Conservation (phyloP, 2,888 invertebrate species). For the Philaethria dido region DNA sequence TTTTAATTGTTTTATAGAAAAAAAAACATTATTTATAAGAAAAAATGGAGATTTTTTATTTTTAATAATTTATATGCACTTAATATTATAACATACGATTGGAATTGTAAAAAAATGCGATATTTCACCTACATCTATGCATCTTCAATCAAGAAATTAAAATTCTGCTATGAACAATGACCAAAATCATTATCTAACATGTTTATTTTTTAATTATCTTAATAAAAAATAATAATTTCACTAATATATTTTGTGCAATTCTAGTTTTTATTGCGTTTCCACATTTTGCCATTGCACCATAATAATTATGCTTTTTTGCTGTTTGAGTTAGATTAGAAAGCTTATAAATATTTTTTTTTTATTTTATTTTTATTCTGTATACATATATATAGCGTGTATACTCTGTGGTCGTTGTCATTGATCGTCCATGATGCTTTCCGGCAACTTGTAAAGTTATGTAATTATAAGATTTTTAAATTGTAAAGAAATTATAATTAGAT, state of each 20-base stretch:
- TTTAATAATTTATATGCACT: too few species aligned
- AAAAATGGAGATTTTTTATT: too few species aligned
- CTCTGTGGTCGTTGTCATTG: constrained; percentile 27
- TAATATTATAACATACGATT: too few species aligned
- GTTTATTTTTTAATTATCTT: neutral
- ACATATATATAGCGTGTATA: neutral
- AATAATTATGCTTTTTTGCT: constrained; percentile 7
- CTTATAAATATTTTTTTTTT: constrained; percentile 7
- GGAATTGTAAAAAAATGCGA: too few species aligned
- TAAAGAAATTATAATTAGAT: constrained; percentile 40
- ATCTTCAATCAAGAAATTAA: neutral
- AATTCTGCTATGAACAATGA: neutral
- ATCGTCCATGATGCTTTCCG: constrained; percentile 34
- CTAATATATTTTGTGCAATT: constrained; percentile 31
- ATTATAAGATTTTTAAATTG: constrained; percentile 38
- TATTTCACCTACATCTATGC: too few species aligned
- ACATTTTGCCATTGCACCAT: constrained; percentile 35
- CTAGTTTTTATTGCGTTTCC: constrained; percentile 20
- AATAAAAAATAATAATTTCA: neutral
- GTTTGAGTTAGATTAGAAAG: constrained; percentile 4
- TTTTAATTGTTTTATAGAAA: too few species aligned
- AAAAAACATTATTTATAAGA: too few species aligned
- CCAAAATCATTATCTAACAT: neutral
- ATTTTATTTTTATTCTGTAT: constrained; percentile 6
- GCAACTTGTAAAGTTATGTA: constrained; percentile 35